Evolutionary conservation across 2,888 invertebrate genomes (phyloP), one percentile per base, ranked within the genome.

Genomic region (Eurytoma californica): DNA sequence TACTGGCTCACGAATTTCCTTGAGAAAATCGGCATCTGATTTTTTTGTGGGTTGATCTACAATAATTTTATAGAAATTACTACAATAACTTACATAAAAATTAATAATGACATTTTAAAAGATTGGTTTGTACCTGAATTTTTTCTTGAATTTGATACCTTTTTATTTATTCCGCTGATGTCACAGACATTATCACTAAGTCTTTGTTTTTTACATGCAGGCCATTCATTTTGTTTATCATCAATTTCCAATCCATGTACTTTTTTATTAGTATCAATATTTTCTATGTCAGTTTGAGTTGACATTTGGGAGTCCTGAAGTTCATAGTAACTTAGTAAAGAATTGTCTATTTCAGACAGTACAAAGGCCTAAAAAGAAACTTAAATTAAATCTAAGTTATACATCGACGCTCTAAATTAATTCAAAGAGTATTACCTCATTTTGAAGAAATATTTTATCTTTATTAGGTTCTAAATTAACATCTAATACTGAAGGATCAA

Each of bases 391-490:
- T 73, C 72, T 70, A 16, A 61, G 39, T 7, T 7, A 49, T 47
- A 73, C 65, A 57, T 30, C 51, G n/a, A 18, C 24, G 12, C 53
- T 74, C n/a, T 60, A 49, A 49, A 58, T 51, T 16, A 61, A 47
- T 63, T 14, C 72, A 39, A 24, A 24, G 24, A 24, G 24, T 68
- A 72, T 74, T 87, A 92, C 93, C 89, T 92, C 88, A 82, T 92
- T 88, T 63, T 91, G 91, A 2, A 93, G 86, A 60, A 92, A 85
- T 57, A 93, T 91, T 84, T 87, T 90, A 55, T 92, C 91, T 87
- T 94, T 94, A 87, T 93, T 93, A 2, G 93, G 92, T 80, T 94
- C 93, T 63, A 93, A 84, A 87, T 94, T 94, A 53, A 93, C 91
- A 87, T 94, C 93, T 39, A 93, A 82, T 24, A 90, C 87, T 39